Evolutionary conservation across 1,140 invertebrate species (phyloP).

Genomic region (Plutomurus gul): DNA sequence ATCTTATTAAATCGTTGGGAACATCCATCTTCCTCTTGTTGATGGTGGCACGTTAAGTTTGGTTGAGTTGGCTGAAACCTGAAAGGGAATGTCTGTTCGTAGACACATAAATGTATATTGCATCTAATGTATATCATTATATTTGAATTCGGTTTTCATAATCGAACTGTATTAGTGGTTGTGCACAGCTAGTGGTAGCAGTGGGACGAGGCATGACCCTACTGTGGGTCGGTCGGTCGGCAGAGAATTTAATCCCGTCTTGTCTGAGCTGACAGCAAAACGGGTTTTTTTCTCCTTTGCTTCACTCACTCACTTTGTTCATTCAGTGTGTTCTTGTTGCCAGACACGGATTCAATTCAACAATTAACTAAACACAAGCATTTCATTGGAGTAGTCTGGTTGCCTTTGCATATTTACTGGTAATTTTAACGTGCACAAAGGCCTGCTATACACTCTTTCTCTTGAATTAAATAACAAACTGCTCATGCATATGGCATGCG

Average conservation of each 20-base stretch:
- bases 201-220: not conserved
- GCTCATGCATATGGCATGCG: not conserved
- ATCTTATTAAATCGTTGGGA: not conserved
- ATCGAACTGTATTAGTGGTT: conserved; percentile 33
- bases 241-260: not conserved
- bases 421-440: not conserved
- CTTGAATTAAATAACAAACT: too few species aligned
- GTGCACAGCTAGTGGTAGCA: not conserved
- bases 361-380: not conserved
- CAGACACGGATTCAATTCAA: conserved; percentile 6
- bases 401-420: not conserved
- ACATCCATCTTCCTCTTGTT: conserved; percentile 17
- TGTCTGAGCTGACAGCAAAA: conserved; percentile 13
- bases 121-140: conserved; percentile 24
- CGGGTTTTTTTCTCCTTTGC: conserved; percentile 31
- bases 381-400: not conserved
- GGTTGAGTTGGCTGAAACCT: not conserved
- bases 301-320: conserved; percentile 9
- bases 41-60: conserved; percentile 11
- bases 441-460: too few species aligned
- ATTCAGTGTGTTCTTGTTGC: not conserved
- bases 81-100: conserved; percentile 21
- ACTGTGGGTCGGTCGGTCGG: not conserved
- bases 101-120: conserved; percentile 14
- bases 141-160: conserved; percentile 22